Evolutionary conservation across 2,888 invertebrate species (phyloP).

Genomic region (Therioaphis trifolii): DNA sequence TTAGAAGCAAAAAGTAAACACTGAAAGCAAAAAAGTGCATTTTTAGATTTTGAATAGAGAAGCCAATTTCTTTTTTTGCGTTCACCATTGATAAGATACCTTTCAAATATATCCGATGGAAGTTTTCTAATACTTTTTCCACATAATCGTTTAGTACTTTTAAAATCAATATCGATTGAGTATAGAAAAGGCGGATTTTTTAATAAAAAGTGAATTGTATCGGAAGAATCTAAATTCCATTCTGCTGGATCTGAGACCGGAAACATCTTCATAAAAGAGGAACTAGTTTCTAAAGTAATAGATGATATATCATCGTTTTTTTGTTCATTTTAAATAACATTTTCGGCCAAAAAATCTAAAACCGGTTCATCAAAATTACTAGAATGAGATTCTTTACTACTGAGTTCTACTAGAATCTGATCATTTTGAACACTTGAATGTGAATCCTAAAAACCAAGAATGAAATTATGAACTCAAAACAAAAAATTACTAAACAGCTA

Average conservation of each 20-base stretch:
- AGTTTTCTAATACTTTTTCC: background rate
- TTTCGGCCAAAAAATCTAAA: background rate
- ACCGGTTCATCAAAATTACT: no score
- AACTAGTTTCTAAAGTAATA: background rate
- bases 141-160: background rate
- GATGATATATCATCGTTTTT: no score
- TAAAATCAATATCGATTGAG: no score
- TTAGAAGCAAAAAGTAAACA: no score
- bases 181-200: background rate
- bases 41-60: no score
- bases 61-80: no score
- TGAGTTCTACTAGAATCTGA: background rate
- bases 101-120: background rate
- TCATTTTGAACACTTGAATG: background rate
- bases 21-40: no score
- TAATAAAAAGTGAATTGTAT: background rate
- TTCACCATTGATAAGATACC: background rate
- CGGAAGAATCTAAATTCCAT: background rate
- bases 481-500: no score
- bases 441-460: background rate
- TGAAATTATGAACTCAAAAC: no score
- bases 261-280: background rate
- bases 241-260: background rate
- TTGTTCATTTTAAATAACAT: background rate
- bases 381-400: background rate